A percentile compares a stretch with the other conserved stretches of the same genome.
These are phyloP conservation scores for Tokudaia tokunoshimensis DNA, from an alignment of 2,797 vertebrate genomes.

Conservation along the genomic window DNA sequence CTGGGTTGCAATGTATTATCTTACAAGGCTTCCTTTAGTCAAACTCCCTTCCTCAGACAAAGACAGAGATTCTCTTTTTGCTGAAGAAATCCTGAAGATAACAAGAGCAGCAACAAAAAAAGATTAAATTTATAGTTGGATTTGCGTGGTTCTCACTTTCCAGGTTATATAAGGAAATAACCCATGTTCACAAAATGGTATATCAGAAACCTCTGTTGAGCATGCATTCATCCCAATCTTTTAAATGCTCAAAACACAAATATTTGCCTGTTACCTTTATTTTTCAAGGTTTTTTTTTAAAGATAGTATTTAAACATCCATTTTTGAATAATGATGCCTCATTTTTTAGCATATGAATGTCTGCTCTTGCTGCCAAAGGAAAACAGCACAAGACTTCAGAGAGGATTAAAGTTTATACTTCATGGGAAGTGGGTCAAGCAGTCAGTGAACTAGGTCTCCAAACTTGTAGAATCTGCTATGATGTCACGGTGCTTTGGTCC, in stretches of 20 bases:
- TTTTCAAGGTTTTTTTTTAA: not conserved
- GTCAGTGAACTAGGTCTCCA: too few species aligned
- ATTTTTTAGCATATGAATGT: not conserved
- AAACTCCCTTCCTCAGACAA: not conserved
- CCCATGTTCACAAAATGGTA: not conserved
- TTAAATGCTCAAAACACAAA: not conserved
- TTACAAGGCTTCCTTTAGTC: not conserved
- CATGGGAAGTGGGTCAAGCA: not conserved
- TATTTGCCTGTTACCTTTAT: not conserved
- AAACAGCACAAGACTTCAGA: not conserved
- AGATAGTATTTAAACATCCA: not conserved
- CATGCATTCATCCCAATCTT: not conserved
- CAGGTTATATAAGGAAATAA: not conserved
- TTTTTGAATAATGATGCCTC: not conserved
- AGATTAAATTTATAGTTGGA: not conserved
- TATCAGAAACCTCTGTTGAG: not conserved
- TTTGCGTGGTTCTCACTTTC: not conserved
- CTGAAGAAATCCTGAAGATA: not conserved
- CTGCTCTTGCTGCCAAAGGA: not conserved
- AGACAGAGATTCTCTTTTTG: not conserved
- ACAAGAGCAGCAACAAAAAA: not conserved
- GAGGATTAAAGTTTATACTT: not conserved
- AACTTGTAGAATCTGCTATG: not conserved
- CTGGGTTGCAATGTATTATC: not conserved
- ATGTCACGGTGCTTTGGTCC: fast-evolving